These are phyloP conservation scores for Drosophila leontia DNA, from an alignment of 1,140 invertebrate species.

Conservation along the genomic window DNA sequence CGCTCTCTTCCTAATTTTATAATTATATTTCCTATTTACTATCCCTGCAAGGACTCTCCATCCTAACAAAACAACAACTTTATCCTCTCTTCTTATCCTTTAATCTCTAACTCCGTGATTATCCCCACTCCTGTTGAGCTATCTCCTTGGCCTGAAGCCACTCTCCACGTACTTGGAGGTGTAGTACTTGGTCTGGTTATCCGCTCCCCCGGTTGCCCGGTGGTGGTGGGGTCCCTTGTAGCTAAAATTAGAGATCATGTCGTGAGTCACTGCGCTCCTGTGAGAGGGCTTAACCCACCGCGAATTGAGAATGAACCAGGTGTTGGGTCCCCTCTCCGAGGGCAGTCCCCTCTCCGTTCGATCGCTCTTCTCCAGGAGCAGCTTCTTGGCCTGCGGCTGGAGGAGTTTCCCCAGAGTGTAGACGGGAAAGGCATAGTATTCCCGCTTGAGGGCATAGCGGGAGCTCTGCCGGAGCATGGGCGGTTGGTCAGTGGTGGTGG, in stretches of 20 bases:
- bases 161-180: slow-evolving; percentile 65
- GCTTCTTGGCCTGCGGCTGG: slow-evolving; percentile 1
- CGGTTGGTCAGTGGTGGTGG: not conserved
- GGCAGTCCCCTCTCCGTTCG: slow-evolving; percentile 10
- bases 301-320: slow-evolving; percentile 80
- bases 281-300: slow-evolving; percentile 42
- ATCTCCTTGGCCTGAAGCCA: slow-evolving; percentile 16
- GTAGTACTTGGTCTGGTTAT: slow-evolving; percentile 52
- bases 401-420: slow-evolving; percentile 74
- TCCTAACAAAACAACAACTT: not conserved
- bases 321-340: slow-evolving; percentile 34
- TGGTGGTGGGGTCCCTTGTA: slow-evolving; percentile 64
- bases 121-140: not conserved
- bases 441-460: slow-evolving; percentile 56
- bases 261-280: not conserved
- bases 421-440: slow-evolving; percentile 76
- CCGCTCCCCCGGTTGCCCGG: slow-evolving; percentile 5
- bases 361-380: slow-evolving; percentile 22
- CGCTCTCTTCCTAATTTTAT: too few species aligned
- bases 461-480: slow-evolving; percentile 54
- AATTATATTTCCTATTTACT: too few species aligned
- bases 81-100: not conserved
- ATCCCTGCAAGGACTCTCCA: too few species aligned
- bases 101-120: not conserved
- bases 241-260: slow-evolving; percentile 24